phyloP scores from a whole-genome alignment of 2,113 vertebrate species.

The Otolemur garnettii region DNA sequence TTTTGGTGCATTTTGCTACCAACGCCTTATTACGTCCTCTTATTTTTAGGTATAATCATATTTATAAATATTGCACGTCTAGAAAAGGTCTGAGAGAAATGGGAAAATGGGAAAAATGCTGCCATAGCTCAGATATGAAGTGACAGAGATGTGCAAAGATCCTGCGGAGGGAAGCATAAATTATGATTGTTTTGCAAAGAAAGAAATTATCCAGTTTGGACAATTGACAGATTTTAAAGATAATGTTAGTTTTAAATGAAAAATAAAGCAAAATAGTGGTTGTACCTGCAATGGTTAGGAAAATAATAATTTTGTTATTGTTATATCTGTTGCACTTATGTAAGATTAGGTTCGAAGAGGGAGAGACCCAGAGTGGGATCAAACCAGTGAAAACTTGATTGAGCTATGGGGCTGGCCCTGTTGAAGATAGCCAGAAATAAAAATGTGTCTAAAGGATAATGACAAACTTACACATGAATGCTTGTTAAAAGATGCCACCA shows the following conservation, averaged over 20 bases:
- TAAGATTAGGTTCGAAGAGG: background rate
- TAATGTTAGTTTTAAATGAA: conserved; percentile 31
- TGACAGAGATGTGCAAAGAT: background rate
- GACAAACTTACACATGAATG: background rate
- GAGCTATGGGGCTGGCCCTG: background rate
- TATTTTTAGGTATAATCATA: background rate
- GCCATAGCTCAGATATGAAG: background rate
- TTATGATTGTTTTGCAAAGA: background rate
- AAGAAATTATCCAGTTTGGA: background rate
- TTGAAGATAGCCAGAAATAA: background rate
- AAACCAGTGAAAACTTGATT: background rate
- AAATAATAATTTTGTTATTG: conserved; percentile 28
- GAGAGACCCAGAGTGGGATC: background rate
- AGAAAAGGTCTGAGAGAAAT: background rate
- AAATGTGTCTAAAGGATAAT: background rate
- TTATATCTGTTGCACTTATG: background rate
- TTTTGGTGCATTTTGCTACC: conserved; percentile 22
- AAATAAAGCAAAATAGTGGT: background rate
- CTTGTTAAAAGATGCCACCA: conserved; percentile 9
- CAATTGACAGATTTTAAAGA: conserved; percentile 5
- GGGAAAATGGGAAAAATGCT: no score
- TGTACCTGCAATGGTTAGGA: background rate
- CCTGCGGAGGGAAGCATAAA: background rate
- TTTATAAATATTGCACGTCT: background rate
- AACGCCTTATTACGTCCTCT: background rate